These are phyloP conservation scores for Ptilorrhoa leucosticta DNA, from an alignment of 2,113 vertebrate genomes.

Conservation along the genomic window DNA sequence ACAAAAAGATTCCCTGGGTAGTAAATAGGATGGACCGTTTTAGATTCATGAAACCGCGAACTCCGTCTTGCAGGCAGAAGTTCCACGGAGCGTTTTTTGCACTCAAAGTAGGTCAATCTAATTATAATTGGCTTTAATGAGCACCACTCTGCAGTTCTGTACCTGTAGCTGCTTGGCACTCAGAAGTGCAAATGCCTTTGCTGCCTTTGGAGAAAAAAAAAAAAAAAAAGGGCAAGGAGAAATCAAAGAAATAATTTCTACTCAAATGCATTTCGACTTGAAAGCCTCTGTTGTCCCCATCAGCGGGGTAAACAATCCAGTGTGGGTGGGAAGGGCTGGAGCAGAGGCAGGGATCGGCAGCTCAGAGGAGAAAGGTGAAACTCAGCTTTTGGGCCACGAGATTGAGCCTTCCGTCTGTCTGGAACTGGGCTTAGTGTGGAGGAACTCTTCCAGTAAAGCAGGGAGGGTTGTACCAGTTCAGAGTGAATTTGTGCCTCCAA, in stretches of 20 bases:
- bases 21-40: neutral
- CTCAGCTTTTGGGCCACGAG: rapidly evolving
- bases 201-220: neutral
- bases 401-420: neutral
- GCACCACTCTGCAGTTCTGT: neutral
- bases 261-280: neutral
- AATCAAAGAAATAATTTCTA: slow-evolving; percentile 34
- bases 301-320: neutral
- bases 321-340: neutral
- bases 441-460: neutral
- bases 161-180: slow-evolving; percentile 39
- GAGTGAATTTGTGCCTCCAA: neutral
- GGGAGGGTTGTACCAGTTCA: neutral
- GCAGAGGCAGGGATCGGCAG: neutral
- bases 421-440: neutral
- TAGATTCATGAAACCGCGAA: neutral
- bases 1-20: neutral
- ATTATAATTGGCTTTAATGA: slow-evolving; percentile 50
- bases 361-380: neutral
- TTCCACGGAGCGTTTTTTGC: neutral
- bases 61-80: neutral
- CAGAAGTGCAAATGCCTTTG: slow-evolving; percentile 14
- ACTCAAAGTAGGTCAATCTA: slow-evolving; percentile 28
- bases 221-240: neutral
- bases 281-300: neutral